These are phyloP conservation scores for Amphiprion clarkii DNA, from an alignment of 2,797 vertebrate species.

Conservation along the genomic window DNA sequence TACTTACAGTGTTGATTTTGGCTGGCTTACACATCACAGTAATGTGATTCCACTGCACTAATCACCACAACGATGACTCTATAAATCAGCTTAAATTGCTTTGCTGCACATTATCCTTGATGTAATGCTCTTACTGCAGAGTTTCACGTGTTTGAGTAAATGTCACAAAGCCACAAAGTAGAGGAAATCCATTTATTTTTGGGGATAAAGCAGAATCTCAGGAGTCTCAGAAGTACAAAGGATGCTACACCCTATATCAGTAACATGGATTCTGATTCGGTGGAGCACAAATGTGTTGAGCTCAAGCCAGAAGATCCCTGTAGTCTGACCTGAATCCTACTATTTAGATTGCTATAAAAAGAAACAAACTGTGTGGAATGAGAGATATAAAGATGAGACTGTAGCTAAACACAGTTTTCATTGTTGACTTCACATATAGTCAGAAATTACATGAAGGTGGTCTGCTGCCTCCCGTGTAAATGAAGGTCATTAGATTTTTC, in stretches of 20 bases:
- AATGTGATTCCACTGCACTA: conserved; percentile 24
- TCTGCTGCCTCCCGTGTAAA: conserved; percentile 53
- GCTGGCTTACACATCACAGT: conserved; percentile 15
- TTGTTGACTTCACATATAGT: conserved; percentile 13
- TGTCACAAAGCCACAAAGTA: conserved; percentile 11
- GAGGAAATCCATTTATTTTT: conserved; percentile 8
- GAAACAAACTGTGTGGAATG: background rate
- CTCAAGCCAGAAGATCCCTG: background rate
- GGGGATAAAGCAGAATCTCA: conserved; percentile 5
- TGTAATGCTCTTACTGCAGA: conserved; percentile 10
- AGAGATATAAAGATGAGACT: background rate
- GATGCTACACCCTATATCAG: background rate
- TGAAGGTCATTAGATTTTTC: conserved; percentile 58
- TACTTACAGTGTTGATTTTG: conserved; percentile 19
- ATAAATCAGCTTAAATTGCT: conserved; percentile 33
- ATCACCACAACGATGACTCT: conserved; percentile 7
- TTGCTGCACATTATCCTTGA: conserved; percentile 13
- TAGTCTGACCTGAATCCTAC: conserved; percentile 10
- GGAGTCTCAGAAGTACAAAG: conserved; percentile 5
- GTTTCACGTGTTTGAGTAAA: background rate
- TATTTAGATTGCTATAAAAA: background rate
- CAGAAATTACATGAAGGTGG: background rate
- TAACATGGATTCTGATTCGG: background rate
- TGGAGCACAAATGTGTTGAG: background rate
- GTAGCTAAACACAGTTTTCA: conserved; percentile 23